Percentiles rank a stretch among this genome's conserved stretches.
phyloP scores from a whole-genome alignment of 2,797 vertebrate genomes.

The Columba guinea region DNA sequence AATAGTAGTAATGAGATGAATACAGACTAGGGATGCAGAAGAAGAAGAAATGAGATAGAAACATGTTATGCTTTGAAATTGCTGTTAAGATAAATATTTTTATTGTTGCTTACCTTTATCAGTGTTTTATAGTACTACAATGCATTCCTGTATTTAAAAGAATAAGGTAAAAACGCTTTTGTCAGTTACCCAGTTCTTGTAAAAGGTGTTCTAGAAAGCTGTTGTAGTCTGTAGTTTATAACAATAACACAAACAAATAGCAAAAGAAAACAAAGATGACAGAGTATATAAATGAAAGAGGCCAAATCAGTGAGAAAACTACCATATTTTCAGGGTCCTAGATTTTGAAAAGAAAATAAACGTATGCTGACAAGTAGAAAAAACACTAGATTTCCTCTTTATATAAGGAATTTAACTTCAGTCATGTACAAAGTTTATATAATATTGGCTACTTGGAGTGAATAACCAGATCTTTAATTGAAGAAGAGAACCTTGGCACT shows the following conservation, averaged over 20 bases:
- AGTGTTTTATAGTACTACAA: neutral
- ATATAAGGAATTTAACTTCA: neutral
- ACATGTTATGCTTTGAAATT: neutral
- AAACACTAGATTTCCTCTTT: neutral
- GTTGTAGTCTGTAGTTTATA: neutral
- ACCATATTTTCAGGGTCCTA: neutral
- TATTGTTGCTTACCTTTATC: neutral
- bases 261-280: neutral
- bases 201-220: neutral
- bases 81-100: neutral
- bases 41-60: neutral
- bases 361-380: neutral
- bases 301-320: neutral
- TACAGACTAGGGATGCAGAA: neutral
- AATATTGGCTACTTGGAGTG: neutral
- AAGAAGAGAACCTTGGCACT: neutral
- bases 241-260: neutral
- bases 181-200: neutral
- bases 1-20: neutral
- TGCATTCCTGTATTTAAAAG: neutral
- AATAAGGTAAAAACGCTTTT: neutral
- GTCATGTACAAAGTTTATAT: neutral
- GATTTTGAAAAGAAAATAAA: neutral
- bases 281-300: neutral
- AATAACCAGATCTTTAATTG: neutral